A percentile compares a stretch with the other conserved stretches of the same genome.
phyloP scores from a whole-genome alignment of 1,140 invertebrate genomes.

The Lithobius niger region DNA sequence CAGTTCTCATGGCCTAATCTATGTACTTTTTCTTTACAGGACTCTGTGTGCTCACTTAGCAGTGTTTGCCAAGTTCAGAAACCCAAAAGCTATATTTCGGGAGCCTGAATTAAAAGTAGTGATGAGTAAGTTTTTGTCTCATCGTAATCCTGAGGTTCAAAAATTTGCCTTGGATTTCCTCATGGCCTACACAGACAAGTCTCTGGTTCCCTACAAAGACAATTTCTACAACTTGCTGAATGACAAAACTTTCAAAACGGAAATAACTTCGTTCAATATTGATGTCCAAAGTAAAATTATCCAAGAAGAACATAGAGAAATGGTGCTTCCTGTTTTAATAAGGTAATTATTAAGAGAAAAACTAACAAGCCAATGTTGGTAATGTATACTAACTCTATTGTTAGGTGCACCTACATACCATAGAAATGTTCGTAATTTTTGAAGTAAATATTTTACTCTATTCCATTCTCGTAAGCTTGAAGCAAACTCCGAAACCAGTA shows the following conservation, averaged over 20 bases:
- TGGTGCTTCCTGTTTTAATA: slow-evolving; percentile 65
- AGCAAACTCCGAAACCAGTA: no score
- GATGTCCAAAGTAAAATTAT: slow-evolving; percentile 51
- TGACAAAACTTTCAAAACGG: slow-evolving; percentile 74
- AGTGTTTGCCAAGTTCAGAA: slow-evolving; percentile 62
- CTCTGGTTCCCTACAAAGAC: slow-evolving; percentile 55
- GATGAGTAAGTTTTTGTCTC: slow-evolving; percentile 61
- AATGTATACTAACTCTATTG: no score
- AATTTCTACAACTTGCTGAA: slow-evolving; percentile 62
- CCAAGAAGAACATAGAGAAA: slow-evolving; percentile 52
- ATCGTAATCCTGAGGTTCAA: slow-evolving; percentile 62
- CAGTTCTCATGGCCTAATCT: no score
- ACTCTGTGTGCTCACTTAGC: slow-evolving; percentile 54
- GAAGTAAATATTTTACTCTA: no score
- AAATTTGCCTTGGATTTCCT: slow-evolving; percentile 72
- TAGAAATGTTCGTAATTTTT: no score
- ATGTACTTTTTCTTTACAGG: slow-evolving; percentile 21
- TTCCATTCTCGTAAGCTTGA: no score
- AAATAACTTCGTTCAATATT: slow-evolving; percentile 62
- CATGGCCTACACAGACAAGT: slow-evolving; percentile 65
- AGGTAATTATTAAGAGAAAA: no score
- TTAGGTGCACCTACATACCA: no score
- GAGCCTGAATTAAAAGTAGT: slow-evolving; percentile 57
- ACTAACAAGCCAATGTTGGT: no score
- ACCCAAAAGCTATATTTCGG: slow-evolving; percentile 60